Percentiles rank a stretch among this genome's conserved stretches.
phyloP scores from a whole-genome alignment of 2,888 invertebrate genomes.

The Aphelenchoides bicaudatus region DNA sequence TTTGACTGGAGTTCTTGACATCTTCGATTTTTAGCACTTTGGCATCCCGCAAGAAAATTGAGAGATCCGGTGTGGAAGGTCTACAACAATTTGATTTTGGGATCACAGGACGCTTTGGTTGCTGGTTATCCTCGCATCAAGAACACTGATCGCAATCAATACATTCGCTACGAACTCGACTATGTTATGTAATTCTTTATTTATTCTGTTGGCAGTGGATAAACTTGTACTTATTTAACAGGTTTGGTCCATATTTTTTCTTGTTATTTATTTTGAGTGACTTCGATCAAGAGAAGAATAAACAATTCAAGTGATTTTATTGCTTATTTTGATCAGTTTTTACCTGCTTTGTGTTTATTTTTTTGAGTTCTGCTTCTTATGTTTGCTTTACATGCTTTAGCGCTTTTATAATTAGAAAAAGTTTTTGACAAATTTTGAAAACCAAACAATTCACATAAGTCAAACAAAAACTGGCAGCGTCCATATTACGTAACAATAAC shows the following conservation, averaged over 20 bases:
- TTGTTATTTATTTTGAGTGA: too few relatives aligned
- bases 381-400: too few relatives aligned
- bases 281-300: too few relatives aligned
- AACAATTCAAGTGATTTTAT: too few relatives aligned
- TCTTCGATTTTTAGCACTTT: constrained; percentile 96
- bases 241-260: background rate
- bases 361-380: too few relatives aligned
- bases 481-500: too few relatives aligned
- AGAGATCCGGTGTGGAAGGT: constrained; percentile 97
- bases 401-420: too few relatives aligned
- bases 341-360: too few relatives aligned
- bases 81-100: constrained; percentile 97
- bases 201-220: background rate
- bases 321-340: too few relatives aligned
- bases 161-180: constrained; percentile 85
- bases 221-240: constrained; percentile 2
- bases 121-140: constrained; percentile 94
- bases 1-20: constrained; percentile 71
- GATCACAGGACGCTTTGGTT: constrained; percentile 91
- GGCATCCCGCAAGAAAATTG: constrained; percentile 97
- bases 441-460: too few relatives aligned
- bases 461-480: too few relatives aligned
- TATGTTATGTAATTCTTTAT: constrained; percentile 71
- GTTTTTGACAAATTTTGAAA: too few relatives aligned
- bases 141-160: constrained; percentile 90